A percentile compares a stretch with the other conserved stretches of the same genome.
These are phyloP conservation scores for Platycheirus rosarum DNA, from an alignment of 2,888 invertebrate genomes.

Conservation along the genomic window DNA sequence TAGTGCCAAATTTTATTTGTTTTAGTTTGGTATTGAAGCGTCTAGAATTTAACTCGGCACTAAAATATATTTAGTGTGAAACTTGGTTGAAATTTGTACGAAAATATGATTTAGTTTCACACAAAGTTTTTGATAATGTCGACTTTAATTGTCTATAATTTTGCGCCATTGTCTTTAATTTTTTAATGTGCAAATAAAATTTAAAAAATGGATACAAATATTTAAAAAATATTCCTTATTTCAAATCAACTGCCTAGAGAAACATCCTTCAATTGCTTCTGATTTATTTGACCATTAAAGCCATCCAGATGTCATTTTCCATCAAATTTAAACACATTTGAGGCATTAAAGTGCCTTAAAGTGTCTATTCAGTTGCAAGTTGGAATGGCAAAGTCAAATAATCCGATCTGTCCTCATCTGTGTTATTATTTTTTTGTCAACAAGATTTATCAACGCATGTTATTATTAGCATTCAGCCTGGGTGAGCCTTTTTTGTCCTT, in stretches of 20 bases:
- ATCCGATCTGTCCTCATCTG: slow-evolving; percentile 7
- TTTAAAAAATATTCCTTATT: background rate
- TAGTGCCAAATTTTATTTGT: no score
- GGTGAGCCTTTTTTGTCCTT: slow-evolving; percentile 16
- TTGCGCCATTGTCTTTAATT: no score
- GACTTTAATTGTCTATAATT: no score
- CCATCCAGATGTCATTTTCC: slow-evolving; percentile 54
- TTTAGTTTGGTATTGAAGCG: no score
- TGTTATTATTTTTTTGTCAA: slow-evolving; percentile 36
- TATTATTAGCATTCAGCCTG: slow-evolving; percentile 51
- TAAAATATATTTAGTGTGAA: no score
- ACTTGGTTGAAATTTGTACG: no score
- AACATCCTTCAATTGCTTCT: no score
- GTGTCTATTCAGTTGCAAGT: slow-evolving; percentile 14
- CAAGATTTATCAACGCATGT: slow-evolving; percentile 30
- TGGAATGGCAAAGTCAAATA: slow-evolving; percentile 23
- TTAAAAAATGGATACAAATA: background rate
- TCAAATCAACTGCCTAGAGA: background rate
- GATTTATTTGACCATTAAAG: no score
- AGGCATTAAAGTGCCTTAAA: slow-evolving; percentile 10
- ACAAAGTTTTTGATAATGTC: no score
- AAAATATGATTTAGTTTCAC: no score
- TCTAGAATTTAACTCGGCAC: no score
- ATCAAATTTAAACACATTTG: slow-evolving; percentile 39
- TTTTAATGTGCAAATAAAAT: no score